Percentiles rank a stretch among this genome's conserved stretches.
Evolutionary conservation across 2,113 vertebrate genomes (phyloP).

Genomic region (Laticauda laticaudata): DNA sequence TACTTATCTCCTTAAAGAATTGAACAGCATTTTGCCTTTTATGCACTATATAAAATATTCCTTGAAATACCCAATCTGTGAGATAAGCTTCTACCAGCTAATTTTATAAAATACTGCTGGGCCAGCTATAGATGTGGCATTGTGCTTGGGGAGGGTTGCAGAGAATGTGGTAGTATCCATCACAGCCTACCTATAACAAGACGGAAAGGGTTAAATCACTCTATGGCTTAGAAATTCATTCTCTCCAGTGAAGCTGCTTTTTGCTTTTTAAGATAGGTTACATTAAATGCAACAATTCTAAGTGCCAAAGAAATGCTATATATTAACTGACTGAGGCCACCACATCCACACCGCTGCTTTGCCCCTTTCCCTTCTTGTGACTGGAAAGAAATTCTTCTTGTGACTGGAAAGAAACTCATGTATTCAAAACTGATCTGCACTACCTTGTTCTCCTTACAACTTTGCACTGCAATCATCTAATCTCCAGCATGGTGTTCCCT

Average conservation of each 20-base stretch:
- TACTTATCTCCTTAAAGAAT: constrained; percentile 64
- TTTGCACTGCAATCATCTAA: neutral
- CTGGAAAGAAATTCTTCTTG: neutral
- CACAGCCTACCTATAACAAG: neutral
- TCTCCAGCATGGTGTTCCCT: neutral
- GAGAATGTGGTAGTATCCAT: neutral
- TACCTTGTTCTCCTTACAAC: neutral
- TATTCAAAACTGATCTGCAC: neutral
- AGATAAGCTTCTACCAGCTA: neutral
- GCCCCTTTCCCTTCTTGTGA: neutral
- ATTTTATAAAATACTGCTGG: constrained; percentile 36
- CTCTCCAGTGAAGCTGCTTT: neutral
- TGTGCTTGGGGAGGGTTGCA: neutral
- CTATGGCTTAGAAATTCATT: neutral
- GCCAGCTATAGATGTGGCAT: neutral
- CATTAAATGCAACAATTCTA: neutral
- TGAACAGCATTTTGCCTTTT: constrained; percentile 37
- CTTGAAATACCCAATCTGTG: constrained; percentile 19
- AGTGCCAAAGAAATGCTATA: neutral
- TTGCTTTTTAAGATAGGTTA: neutral
- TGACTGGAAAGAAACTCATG: neutral
- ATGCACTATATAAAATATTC: neutral
- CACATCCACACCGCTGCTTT: neutral
- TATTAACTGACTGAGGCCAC: neutral
- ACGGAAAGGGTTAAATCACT: neutral